Percentiles rank a stretch among this genome's conserved stretches.
These are phyloP conservation scores for Phoebastria nigripes DNA, from an alignment of 2,797 vertebrate species.

Conservation along the genomic window DNA sequence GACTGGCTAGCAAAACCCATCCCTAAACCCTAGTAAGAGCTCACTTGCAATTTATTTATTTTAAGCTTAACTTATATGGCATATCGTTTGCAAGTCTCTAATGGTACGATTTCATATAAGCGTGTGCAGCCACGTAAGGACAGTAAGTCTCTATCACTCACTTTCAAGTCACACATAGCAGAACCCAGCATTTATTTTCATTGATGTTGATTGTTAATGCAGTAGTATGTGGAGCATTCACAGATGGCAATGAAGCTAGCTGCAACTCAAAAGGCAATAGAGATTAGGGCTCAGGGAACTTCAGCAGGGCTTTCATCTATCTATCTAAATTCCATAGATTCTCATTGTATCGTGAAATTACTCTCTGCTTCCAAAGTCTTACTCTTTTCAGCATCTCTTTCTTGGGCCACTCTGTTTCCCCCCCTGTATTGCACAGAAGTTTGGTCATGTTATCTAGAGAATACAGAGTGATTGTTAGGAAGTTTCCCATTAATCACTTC, in stretches of 20 bases:
- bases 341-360: conserved; percentile 46
- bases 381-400: neutral
- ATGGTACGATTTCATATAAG: neutral
- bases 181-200: neutral
- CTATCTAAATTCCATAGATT: conserved; percentile 6
- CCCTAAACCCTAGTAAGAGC: neutral
- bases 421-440: neutral
- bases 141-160: neutral
- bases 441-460: neutral
- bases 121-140: neutral
- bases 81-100: neutral
- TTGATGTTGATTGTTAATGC: neutral
- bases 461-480: neutral
- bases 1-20: neutral
- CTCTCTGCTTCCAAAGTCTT: neutral
- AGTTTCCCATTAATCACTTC: neutral
- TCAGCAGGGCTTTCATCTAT: neutral
- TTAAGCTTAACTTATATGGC: neutral
- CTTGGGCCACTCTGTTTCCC: neutral
- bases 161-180: neutral
- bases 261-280: neutral
- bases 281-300: neutral
- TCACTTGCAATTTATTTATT: neutral
- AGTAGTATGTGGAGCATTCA: neutral
- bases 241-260: neutral